Base-by-base conservation (phyloP, 2,113 vertebrate genomes). In the Coptodon bakossiorum region DNA sequence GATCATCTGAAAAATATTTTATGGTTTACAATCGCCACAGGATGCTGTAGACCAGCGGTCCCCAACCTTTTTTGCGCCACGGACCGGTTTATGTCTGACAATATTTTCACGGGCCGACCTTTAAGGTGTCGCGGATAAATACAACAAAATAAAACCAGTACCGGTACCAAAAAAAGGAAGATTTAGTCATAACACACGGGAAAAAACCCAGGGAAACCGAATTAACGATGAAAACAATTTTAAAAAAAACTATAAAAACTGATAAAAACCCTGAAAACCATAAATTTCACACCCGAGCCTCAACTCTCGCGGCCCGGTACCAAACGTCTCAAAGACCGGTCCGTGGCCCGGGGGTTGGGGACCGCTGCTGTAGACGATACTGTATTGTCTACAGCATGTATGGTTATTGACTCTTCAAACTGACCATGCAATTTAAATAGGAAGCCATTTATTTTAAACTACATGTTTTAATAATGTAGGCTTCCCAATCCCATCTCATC, bases 381-480 rank as follows among this genome's bases (percentile, higher is more conserved):
- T 17, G 24, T 19, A 17, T 29, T 3, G 6, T 54, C 19, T 54
- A 11, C n/a, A 27, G 6, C 52, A 81, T 11, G 38, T 57, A 38
- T 19, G 7, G 86, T 48, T 63, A 38, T 54, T 8, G 3, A n/a
- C 84, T 24, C 31, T 8, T 57, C 3, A 54, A 81, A 83, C 48
- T 9, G 17, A 66, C 34, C 38, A 2, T 52, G 53, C 24, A 29
- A 16, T 31, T 53, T 59, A 22, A 83, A 89, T 80, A 45, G 19
- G 59, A 84, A 76, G 43, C 2, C 11, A 5, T 85, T 31, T 7
- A 79, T 82, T 84, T 86, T 56, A 19, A 52, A 78, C 45, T 12
- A 8, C 78, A 52, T 45, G 45, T 45, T 80, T 90, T 29, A 91
- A 87, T 89, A 91, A 90, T 88, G 90, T 79, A 80, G 27, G 27